A percentile compares a stretch with the other conserved stretches of the same genome.
phyloP scores from a whole-genome alignment of 2,113 vertebrate genomes.

The Lophius piscatorius region DNA sequence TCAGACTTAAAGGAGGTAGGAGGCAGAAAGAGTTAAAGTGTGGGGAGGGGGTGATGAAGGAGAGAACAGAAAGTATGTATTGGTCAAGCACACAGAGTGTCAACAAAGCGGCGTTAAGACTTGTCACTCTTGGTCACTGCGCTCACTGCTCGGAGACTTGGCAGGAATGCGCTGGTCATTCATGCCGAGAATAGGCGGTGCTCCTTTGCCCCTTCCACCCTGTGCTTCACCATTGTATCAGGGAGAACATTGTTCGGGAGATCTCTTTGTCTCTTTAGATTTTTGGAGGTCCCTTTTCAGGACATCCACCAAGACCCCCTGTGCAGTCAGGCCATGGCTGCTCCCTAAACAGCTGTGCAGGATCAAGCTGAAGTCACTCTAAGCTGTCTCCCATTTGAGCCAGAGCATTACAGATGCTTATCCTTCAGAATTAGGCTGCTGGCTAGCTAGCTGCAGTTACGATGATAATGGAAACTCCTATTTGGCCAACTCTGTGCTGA shows the following conservation, averaged over 20 bases:
- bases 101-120: conserved; percentile 70
- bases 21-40: conserved; percentile 9
- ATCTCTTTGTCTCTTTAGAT: conserved; percentile 74
- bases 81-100: conserved; percentile 72
- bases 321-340: conserved; percentile 57
- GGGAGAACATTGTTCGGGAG: conserved; percentile 74
- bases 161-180: conserved; percentile 78
- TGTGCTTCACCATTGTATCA: conserved; percentile 70
- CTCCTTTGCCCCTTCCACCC: conserved; percentile 74
- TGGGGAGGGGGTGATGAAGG: background rate
- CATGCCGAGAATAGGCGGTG: conserved; percentile 68
- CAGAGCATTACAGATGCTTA: conserved; percentile 80
- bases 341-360: conserved; percentile 74
- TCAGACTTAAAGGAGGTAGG: conserved; percentile 26
- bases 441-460: conserved; percentile 25
- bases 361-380: conserved; percentile 74
- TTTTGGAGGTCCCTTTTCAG: conserved; percentile 75
- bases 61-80: conserved; percentile 54
- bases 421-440: conserved; percentile 58
- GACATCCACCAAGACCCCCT: conserved; percentile 64
- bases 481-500: conserved; percentile 40
- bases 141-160: conserved; percentile 69
- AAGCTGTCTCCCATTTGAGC: conserved; percentile 65
- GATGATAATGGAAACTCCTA: conserved; percentile 55
- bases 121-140: conserved; percentile 74